Evolutionary conservation across 1,140 invertebrate species (phyloP), one percentile per base, ranked within the genome.

Genomic region (Camponotus vicinus): DNA sequence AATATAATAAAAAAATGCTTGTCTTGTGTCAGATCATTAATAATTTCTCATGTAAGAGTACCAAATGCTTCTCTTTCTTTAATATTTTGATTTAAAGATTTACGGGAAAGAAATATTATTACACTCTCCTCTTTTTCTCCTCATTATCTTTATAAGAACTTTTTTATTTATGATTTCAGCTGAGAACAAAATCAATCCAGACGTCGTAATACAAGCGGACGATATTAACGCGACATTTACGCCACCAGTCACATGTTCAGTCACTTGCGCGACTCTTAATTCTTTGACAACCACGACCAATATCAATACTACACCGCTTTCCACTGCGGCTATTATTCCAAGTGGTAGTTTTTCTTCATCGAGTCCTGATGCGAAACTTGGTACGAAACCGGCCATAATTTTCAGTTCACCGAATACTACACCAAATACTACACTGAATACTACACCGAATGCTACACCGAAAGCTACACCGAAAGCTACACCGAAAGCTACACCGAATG

Each of bases 131-230:
- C 15, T 18, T 6, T 37, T 57, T 57, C 6, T 15, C 7, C n/a
- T 5, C 7, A 7, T n/a, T 61, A 45, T 85, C 0, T 42, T 13
- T 63, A 27, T 55, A 63, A 40, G 0, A 32, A 57, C 4, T 77
- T 18, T 71, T 1, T 87, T n/a, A 18, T 69, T 73, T 57, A 0
- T 52, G 6, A 69, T 93, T 93, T 78, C 49, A 92, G 92, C 89
- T 52, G 79, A 92, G 0, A 94, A 89, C 21, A 92, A 91, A 88
- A 94, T 95, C 3, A 93, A 95, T 88, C 94, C 94, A 0, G 93
- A 94, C 37, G 92, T 95, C 7, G 94, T 95, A 0, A 95, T 95
- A 32, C 92, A 95, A 82, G 94, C 94, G 1, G 95, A 95, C 49
- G 91, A 94, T 78, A 82, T 93, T 18, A 93, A 92, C 40, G 27